A percentile compares a stretch with the other conserved stretches of the same genome.
phyloP scores from a whole-genome alignment of 2,113 vertebrate genomes.

The Serilophus lunatus region DNA sequence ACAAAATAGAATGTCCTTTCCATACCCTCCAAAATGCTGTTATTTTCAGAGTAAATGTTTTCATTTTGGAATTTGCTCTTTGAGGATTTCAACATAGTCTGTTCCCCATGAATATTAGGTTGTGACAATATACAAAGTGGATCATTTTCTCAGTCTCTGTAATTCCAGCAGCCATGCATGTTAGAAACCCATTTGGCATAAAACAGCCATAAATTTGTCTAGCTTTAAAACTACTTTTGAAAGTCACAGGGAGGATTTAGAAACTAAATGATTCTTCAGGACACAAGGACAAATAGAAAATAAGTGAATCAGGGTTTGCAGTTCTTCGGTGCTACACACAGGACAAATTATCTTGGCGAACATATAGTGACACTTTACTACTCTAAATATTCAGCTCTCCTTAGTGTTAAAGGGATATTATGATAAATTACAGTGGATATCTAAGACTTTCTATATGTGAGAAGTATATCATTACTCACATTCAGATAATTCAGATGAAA shows the following conservation, averaged over 20 bases:
- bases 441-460: neutral
- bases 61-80: neutral
- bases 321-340: neutral
- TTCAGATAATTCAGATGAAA: neutral
- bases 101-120: slow-evolving; percentile 5
- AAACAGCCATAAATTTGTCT: neutral
- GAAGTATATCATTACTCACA: neutral
- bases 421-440: neutral
- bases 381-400: slow-evolving; percentile 9
- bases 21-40: neutral
- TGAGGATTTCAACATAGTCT: neutral
- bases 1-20: neutral
- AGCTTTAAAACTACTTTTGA: neutral
- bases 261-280: neutral
- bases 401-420: neutral
- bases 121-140: neutral
- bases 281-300: slow-evolving; percentile 17
- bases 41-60: slow-evolving; percentile 47
- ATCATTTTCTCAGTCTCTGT: neutral
- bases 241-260: slow-evolving; percentile 9
- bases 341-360: neutral
- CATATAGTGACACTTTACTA: neutral
- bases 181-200: neutral
- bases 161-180: neutral
- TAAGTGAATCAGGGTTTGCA: neutral